Evolutionary conservation across 1,140 invertebrate species (phyloP).

Genomic region (Asbolus verrucosus): DNA sequence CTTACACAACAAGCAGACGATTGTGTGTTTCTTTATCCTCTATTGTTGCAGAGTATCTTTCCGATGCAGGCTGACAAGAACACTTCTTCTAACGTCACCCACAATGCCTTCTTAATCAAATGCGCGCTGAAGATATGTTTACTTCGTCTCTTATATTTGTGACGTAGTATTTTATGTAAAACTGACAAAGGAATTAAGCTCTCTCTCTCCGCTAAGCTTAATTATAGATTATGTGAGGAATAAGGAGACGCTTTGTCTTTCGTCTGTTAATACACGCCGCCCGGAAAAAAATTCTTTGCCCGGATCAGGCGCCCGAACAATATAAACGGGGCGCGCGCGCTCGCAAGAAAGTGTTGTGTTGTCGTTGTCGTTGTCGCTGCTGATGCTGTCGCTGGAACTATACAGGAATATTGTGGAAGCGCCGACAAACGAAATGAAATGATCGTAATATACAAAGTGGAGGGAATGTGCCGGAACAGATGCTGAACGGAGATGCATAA

Average conservation of each 20-base stretch:
- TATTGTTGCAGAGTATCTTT: slow-evolving; percentile 61
- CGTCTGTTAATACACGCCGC: slow-evolving; percentile 29
- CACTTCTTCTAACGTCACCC: slow-evolving; percentile 60
- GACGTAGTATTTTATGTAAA: slow-evolving; percentile 58
- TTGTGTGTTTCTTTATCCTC: slow-evolving; percentile 56
- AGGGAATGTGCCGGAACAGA: neutral
- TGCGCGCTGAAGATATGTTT: slow-evolving; percentile 61
- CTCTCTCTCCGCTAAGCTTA: slow-evolving; percentile 44
- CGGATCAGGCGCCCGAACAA: slow-evolving; percentile 28
- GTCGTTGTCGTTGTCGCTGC: slow-evolving; percentile 1
- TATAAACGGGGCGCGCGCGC: neutral
- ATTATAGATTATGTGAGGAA: slow-evolving; percentile 51
- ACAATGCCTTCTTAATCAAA: slow-evolving; percentile 62
- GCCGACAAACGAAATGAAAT: slow-evolving; percentile 22
- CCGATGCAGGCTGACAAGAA: slow-evolving; percentile 62
- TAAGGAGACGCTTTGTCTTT: slow-evolving; percentile 32
- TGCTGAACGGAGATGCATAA: slow-evolving; percentile 18
- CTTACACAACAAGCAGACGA: slow-evolving; percentile 45
- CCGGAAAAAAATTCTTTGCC: slow-evolving; percentile 25
- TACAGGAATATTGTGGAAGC: too few relatives aligned
- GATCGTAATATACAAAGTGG: slow-evolving; percentile 4
- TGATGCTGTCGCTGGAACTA: neutral
- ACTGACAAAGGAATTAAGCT: slow-evolving; percentile 51
- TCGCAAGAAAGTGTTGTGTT: slow-evolving; percentile 18
- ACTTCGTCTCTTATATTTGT: slow-evolving; percentile 57